Conservation (phyloP, 2,888 invertebrate genomes). For the Lithophane leautieri region DNA sequence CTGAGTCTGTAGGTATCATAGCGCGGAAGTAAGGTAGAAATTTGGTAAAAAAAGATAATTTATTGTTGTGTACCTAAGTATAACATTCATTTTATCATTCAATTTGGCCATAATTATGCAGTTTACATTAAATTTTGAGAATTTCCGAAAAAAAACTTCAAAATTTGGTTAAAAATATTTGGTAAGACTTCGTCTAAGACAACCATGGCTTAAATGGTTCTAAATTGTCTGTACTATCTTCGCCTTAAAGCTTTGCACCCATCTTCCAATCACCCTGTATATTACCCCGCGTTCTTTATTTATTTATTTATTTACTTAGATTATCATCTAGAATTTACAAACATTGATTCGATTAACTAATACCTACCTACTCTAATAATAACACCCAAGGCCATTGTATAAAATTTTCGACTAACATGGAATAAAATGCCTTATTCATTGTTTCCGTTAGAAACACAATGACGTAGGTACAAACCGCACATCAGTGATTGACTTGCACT, state of each 20-base stretch:
- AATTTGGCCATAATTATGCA: too few relatives aligned
- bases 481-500: background rate
- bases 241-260: too few relatives aligned
- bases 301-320: too few relatives aligned
- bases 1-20: background rate
- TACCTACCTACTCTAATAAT: background rate
- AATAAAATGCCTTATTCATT: background rate
- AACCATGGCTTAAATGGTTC: too few relatives aligned
- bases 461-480: background rate
- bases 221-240: too few relatives aligned
- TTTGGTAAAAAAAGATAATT: background rate
- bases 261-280: too few relatives aligned
- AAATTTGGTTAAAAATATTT: too few relatives aligned
- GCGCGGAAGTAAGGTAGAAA: slow-evolving; percentile 24
- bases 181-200: too few relatives aligned
- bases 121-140: too few relatives aligned
- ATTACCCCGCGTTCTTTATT: too few relatives aligned
- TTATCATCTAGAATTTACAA: background rate
- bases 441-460: background rate
- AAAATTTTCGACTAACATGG: background rate
- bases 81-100: too few relatives aligned
- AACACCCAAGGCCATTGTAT: background rate
- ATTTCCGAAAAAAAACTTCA: too few relatives aligned
- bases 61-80: background rate
- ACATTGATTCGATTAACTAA: slow-evolving; percentile 19